Base-by-base conservation (phyloP, 1,140 invertebrate genomes). In the Bilobella aurantiaca region DNA sequence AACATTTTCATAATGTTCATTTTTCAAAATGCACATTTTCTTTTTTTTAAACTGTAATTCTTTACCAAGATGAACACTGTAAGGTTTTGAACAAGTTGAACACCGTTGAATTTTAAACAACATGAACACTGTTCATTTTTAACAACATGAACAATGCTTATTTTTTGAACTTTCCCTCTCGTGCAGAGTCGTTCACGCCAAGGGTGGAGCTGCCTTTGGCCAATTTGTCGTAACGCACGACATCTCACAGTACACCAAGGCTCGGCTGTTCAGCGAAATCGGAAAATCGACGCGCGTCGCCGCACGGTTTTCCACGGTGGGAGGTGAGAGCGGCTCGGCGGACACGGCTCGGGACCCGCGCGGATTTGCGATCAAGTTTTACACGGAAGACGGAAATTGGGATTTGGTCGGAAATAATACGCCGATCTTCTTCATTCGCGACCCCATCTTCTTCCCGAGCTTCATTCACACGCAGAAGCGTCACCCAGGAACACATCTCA, bases 321-420 rank as follows among this genome's bases (percentile, higher is more conserved):
- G 87, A 62, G 93, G 92, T 34, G 93, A 96, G 78, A 87, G 84
- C 74, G 94, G 93, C 2, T 94, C 91, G 1, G 87, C 91, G 31
- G 90, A 93, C 75, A 92, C 89, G 18, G 90, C 69, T 0, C 84
- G 93, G 72, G 93, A 97, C 81, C 91, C 91, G 2, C 83, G 93
- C 12, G 58, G 58, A 63, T 88, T 87, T 75, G 85, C 87, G n/a
- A 73, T 88, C 0, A 89, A 88, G 75, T 86, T 89, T 70, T 88
- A 88, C 75, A 87, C 86, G 0, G 86, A 88, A 73, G 85, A 88
- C 62, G 87, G 87, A 1, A 88, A 87, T 74, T 88, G 86, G 80
- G 87, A 88, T 77, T 76, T 88, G 16, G 86, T 86, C 23, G 85
- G 86, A 14, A 87, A 88, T 73, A 87, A 86, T 73, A 87, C 85